A percentile compares a stretch with the other conserved stretches of the same genome.
Conservation (phyloP, 2,888 invertebrate genomes). For the Dichetophora obliterata region DNA sequence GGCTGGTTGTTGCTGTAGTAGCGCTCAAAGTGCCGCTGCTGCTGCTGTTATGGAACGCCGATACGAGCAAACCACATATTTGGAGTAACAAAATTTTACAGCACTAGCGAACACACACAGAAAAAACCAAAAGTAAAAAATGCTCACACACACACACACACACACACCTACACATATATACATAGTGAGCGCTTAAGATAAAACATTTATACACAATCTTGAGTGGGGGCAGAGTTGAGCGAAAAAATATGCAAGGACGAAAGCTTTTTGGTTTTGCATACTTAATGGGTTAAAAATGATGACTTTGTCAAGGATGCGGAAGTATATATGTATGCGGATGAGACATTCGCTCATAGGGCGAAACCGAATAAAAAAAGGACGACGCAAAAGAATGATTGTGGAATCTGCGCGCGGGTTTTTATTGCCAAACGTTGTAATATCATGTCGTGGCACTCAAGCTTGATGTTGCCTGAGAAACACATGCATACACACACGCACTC, state of each 20-base stretch:
- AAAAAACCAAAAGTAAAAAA: not conserved
- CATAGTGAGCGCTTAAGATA: not conserved
- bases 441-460: no score
- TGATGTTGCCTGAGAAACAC: no score
- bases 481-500: no score
- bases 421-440: no score
- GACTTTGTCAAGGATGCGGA: not conserved
- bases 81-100: not conserved
- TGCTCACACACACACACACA: not conserved
- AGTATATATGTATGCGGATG: not conserved
- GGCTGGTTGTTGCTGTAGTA: not conserved
- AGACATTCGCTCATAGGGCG: not conserved
- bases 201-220: conserved; percentile 7
- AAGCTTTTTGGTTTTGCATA: conserved; percentile 24
- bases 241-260: not conserved
- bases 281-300: conserved; percentile 29
- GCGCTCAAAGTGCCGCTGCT: not conserved
- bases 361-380: not conserved
- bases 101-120: not conserved
- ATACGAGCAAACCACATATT: conserved; percentile 7
- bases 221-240: not conserved
- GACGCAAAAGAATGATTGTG: no score
- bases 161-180: no score
- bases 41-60: not conserved
- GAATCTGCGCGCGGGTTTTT: no score